Evolutionary conservation across 2,888 invertebrate species (phyloP), one percentile per base, ranked within the genome.

Genomic region (Trachelus stipa): DNA sequence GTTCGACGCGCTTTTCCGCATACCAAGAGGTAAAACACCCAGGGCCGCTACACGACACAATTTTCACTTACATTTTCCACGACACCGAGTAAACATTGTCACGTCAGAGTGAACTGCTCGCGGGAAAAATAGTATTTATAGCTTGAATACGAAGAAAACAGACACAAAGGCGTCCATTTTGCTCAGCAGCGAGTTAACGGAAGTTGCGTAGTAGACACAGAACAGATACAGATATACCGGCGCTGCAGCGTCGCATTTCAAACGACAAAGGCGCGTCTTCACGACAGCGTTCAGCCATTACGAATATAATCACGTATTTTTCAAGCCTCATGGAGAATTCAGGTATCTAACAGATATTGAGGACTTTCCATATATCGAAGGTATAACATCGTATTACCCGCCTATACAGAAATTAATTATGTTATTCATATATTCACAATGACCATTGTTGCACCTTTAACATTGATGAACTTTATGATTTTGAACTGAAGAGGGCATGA

Each of bases 91-190:
- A 84, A 87, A 87, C 87, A 88, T 89, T 85, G 85, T 83, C 84
- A 81, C 84, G 85, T 84, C 87, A 86, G 82, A 84, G 82, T 78
- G 77, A 83, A 84, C 83, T 83, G 79, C 84, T 87, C 87, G 85
- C 85, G 85, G 85, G 83, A 83, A 85, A 84, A 86, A 84, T 85
- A 87, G 87, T 91, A 90, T 90, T 90, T 91, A 91, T 91, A 88
- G 87, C 89, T 85, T 85, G 86, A 88, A 87, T 88, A 87, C 87
- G 86, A 90, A 87, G 90, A 91, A 91, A 91, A 91, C 91, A 91
- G 91, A 91, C 90, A 91, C 91, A 91, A 91, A 91, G 91, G 90
- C 91, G 91, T 91, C 91, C 91, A 91, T 91, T 91, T 91, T 91
- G 90, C 88, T 91, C 88, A 89, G 87, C 86, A 89, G 88, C 88